These are phyloP conservation scores for Parnassius glacialis DNA, from an alignment of 2,888 invertebrate genomes.

Conservation along the genomic window DNA sequence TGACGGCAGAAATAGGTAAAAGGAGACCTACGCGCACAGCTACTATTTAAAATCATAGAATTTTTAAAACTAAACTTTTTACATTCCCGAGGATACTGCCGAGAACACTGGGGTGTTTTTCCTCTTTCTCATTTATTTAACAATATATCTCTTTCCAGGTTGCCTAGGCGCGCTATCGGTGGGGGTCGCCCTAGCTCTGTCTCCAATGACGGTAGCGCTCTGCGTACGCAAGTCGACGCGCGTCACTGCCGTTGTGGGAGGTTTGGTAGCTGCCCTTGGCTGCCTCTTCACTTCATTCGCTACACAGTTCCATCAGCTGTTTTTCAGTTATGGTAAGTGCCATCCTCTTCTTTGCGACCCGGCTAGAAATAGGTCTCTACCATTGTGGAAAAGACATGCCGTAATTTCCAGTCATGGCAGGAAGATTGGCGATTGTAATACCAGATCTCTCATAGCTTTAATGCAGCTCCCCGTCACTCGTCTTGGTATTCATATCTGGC, in stretches of 20 bases:
- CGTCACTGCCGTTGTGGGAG: constrained; percentile 92
- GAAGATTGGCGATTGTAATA: no score
- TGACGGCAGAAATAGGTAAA: no score
- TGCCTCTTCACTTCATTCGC: constrained; percentile 95
- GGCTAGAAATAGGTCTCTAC: not conserved
- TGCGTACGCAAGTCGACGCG: constrained; percentile 93
- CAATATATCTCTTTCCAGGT: constrained; percentile 82
- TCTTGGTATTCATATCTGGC: no score
- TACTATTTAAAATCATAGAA: no score
- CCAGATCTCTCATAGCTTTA: no score
- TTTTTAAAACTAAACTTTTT: no score
- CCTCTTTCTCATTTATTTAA: not conserved
- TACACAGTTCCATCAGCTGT: constrained; percentile 93
- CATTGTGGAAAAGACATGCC: not conserved
- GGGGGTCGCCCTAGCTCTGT: constrained; percentile 88
- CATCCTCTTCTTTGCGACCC: not conserved
- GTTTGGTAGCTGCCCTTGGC: constrained; percentile 91
- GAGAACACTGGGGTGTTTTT: not conserved
- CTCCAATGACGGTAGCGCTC: constrained; percentile 91
- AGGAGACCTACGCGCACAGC: no score
- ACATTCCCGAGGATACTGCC: no score
- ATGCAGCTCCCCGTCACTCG: no score
- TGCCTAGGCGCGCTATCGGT: constrained; percentile 91
- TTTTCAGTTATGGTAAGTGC: constrained; percentile 87
- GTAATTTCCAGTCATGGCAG: no score